Evolutionary conservation across 2,888 invertebrate species (phyloP).

Genomic region (Tethea ocularis): DNA sequence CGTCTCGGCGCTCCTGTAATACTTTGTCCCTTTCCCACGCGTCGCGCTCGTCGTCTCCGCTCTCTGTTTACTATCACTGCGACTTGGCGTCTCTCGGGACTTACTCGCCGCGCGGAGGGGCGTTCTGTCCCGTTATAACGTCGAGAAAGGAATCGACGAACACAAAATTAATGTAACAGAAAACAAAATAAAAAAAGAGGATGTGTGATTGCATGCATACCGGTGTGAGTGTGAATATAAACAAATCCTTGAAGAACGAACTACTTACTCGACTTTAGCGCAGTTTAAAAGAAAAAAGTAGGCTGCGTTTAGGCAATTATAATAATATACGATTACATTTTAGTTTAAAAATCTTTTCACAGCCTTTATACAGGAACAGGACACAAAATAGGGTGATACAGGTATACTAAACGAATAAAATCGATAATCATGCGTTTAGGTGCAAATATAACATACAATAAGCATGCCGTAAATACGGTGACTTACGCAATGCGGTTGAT

Average conservation of each 20-base stretch:
- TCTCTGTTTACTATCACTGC: slow-evolving; percentile 50
- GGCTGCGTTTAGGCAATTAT: background rate
- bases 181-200: slow-evolving; percentile 10
- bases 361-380: slow-evolving; percentile 25
- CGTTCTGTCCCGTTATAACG: slow-evolving; percentile 45
- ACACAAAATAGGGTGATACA: slow-evolving; percentile 30
- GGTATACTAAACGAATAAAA: slow-evolving; percentile 48
- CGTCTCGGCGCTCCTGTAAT: slow-evolving; percentile 76
- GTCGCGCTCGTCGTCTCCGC: slow-evolving; percentile 44
- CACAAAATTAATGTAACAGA: slow-evolving; percentile 7
- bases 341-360: slow-evolving; percentile 31
- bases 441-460: slow-evolving; percentile 64
- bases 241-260: background rate
- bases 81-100: slow-evolving; percentile 49
- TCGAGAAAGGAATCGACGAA: slow-evolving; percentile 42
- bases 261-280: background rate
- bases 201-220: slow-evolving; percentile 8
- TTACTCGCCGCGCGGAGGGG: slow-evolving; percentile 60
- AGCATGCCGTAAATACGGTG: slow-evolving; percentile 71
- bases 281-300: background rate
- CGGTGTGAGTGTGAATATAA: background rate
- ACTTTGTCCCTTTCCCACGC: slow-evolving; percentile 68
- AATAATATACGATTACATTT: background rate
- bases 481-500: slow-evolving; percentile 97
- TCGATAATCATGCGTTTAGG: slow-evolving; percentile 67